Evolutionary conservation across 2,888 invertebrate species (phyloP), one percentile per base, ranked within the genome.

Genomic region (Lepidocyrtoides sp.): DNA sequence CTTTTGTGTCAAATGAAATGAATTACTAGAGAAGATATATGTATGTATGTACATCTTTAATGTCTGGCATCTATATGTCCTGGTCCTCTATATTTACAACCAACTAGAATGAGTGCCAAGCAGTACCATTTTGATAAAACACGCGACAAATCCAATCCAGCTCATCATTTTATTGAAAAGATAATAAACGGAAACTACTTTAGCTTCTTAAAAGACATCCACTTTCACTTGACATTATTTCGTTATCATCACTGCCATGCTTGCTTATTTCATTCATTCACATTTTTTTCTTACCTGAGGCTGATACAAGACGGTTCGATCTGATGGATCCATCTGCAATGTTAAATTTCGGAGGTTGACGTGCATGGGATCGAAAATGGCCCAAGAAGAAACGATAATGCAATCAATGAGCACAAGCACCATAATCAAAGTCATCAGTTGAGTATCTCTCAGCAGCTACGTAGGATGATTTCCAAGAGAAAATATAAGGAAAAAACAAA

Each of bases 291-390:
- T 95, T 95, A 97, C 98, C 97, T 98, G 98, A 0, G 97, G 97
- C 95, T 98, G 98, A 95, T 98, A 98, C 63, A 97, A 97, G 63
- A 98, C 97, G 92, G 97, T 97, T n/a, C 97, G 96, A 95, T 98
- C 97, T 3, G 96, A 96, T 2, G 96, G 95, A 95, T 97, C 97
- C 95, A 97, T 97, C 95, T 98, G 97, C 82, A 97, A 96, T 17
- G 98, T 97, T 94, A 98, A 96, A 96, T 98, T 98, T 95, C 97
- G 97, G 87, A 98, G 96, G 94, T 98, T 97, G 41, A 98, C 96
- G 95, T 98, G 97, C 97, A 98, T 97, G 2, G 98, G 98, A 95
- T 99, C 98, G 91, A 98, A 96, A 75, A 96, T 96, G 12, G 97
- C 97, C 98, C 98, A 99, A 32, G 98, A 96, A 0, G 97, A 97